Conservation (phyloP, 2,888 invertebrate genomes). For the Lampropteryx suffumata region DNA sequence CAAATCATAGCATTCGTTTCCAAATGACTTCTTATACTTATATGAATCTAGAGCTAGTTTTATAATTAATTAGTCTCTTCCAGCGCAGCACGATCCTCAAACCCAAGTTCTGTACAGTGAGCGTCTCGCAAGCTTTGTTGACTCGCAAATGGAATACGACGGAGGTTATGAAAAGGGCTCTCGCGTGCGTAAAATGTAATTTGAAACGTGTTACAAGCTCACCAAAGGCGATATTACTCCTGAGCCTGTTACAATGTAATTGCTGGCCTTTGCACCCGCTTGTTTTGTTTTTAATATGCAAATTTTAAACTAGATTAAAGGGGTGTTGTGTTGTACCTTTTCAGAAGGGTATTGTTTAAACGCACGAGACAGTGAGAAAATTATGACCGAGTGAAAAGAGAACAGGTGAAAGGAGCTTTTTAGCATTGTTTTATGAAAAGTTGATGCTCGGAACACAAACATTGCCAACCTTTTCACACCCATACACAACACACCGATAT, state of each 20-base stretch:
- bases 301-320: conserved; percentile 26
- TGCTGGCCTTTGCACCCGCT: conserved; percentile 14
- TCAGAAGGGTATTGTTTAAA: conserved; percentile 19
- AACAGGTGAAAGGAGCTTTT: conserved; percentile 9
- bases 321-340: conserved; percentile 19
- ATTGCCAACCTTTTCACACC: background rate
- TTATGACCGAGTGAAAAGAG: conserved; percentile 15
- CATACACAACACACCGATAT: background rate
- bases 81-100: conserved; percentile 23
- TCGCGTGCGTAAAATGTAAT: conserved; percentile 48
- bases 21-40: too few species aligned
- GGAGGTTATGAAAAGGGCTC: conserved; percentile 47
- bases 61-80: conserved; percentile 26
- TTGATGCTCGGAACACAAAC: conserved; percentile 1
- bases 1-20: too few species aligned
- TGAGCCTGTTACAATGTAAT: conserved; percentile 19
- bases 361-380: conserved; percentile 21
- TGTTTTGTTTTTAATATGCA: conserved; percentile 25
- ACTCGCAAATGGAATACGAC: conserved; percentile 52
- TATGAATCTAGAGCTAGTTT: background rate
- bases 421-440: conserved; percentile 13
- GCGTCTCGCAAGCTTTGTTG: conserved; percentile 43
- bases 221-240: conserved; percentile 27
- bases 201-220: conserved; percentile 45
- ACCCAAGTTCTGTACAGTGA: conserved; percentile 32